phyloP scores from a whole-genome alignment of 2,888 invertebrate species.

The Dione vanillae region DNA sequence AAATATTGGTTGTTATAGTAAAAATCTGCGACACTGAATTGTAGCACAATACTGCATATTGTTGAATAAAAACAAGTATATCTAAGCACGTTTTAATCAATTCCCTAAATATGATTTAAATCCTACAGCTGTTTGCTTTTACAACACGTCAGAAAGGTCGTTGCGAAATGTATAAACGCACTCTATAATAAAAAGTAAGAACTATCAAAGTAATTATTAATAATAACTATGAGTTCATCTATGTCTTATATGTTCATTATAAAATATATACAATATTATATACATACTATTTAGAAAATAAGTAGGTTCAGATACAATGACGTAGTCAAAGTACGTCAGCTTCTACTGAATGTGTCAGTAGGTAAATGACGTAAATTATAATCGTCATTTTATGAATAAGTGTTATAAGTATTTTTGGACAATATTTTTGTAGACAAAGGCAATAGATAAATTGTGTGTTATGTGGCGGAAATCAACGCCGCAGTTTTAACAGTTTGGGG shows the following conservation, averaged over 20 bases:
- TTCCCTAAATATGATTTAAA: too few species aligned
- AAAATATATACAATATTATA: background rate
- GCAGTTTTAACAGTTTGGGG: too few species aligned
- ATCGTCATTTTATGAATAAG: background rate
- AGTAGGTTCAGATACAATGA: background rate
- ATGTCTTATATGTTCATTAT: background rate
- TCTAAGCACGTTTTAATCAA: too few species aligned
- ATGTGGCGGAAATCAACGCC: background rate
- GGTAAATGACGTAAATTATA: background rate
- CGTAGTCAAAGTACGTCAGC: background rate
- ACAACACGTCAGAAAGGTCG: background rate
- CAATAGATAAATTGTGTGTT: background rate
- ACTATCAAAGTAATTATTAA: background rate
- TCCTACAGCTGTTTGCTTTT: too few species aligned
- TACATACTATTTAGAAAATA: background rate
- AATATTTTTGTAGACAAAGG: background rate
- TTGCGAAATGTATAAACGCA: background rate
- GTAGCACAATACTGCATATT: too few species aligned
- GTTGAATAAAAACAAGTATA: too few species aligned
- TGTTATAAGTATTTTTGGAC: background rate
- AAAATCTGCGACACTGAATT: too few species aligned
- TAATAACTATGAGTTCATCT: background rate
- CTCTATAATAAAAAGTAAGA: too few species aligned
- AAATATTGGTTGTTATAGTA: too few species aligned
- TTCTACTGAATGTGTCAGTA: background rate